Evolutionary conservation across 2,113 vertebrate species (phyloP).

Genomic region (Cololabis saira): DNA sequence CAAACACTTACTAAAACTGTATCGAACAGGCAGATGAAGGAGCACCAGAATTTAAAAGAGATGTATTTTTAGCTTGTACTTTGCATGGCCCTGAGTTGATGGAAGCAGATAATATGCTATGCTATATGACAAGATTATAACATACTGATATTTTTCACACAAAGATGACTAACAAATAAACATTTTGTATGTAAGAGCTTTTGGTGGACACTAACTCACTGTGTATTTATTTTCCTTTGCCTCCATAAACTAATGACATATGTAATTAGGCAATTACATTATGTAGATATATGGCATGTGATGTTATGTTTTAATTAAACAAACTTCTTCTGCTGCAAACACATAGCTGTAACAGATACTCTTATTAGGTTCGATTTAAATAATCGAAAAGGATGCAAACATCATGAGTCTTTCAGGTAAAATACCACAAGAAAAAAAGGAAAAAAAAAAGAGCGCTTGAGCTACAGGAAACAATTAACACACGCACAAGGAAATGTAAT

Average conservation of each 20-base stretch:
- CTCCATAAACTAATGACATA: constrained; percentile 31
- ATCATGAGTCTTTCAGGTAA: not conserved
- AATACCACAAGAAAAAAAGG: not conserved
- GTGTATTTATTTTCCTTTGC: constrained; percentile 39
- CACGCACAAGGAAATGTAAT: constrained; percentile 21
- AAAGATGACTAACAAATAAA: not conserved
- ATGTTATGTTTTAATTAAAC: constrained; percentile 33
- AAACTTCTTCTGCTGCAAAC: constrained; percentile 15
- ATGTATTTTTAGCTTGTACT: constrained; percentile 29
- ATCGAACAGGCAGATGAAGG: constrained; percentile 57
- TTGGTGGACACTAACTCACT: constrained; percentile 4
- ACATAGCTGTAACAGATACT: not conserved
- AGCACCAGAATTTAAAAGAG: constrained; percentile 37
- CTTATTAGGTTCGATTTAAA: constrained; percentile 11
- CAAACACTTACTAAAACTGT: constrained; percentile 71
- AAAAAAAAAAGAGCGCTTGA: constrained; percentile 14
- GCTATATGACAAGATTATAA: not conserved
- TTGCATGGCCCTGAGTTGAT: constrained; percentile 28
- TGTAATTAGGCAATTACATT: constrained; percentile 44
- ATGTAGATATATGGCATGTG: constrained; percentile 33
- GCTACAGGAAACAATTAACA: constrained; percentile 10
- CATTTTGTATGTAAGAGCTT: constrained; percentile 10
- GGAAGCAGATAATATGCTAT: not conserved
- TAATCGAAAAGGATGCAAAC: constrained; percentile 5
- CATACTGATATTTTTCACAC: not conserved